phyloP scores from a whole-genome alignment of 1,140 invertebrate species.

The Caenorhabditis brenneri region DNA sequence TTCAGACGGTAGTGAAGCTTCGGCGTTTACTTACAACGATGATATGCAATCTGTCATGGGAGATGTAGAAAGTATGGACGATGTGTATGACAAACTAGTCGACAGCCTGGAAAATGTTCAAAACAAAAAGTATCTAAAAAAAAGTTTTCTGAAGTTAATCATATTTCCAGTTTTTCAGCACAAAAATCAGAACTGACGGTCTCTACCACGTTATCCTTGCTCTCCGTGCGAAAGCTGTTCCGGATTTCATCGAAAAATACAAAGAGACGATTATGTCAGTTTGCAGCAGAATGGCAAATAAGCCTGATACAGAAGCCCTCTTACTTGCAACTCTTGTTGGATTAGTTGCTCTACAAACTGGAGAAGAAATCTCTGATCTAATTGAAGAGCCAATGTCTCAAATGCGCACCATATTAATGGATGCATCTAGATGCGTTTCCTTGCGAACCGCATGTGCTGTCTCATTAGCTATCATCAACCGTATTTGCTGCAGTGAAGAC shows the following conservation, averaged over 20 bases:
- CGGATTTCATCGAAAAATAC: slow-evolving; percentile 6
- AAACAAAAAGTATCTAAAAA: slow-evolving; percentile 46
- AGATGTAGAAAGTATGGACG: slow-evolving; percentile 43
- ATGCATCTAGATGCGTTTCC: not conserved
- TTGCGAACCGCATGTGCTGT: slow-evolving; percentile 21
- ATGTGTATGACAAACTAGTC: slow-evolving; percentile 37
- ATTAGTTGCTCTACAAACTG: not conserved
- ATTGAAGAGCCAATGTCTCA: slow-evolving; percentile 10
- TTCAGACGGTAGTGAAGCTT: not conserved
- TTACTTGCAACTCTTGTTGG: not conserved
- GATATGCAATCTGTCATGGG: slow-evolving; percentile 45
- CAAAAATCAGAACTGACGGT: slow-evolving; percentile 21
- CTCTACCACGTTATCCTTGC: slow-evolving; percentile 36
- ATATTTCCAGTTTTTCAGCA: slow-evolving; percentile 33
- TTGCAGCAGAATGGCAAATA: not conserved
- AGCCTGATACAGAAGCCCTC: not conserved
- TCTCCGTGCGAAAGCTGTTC: slow-evolving; percentile 22
- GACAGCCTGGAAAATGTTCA: slow-evolving; percentile 46
- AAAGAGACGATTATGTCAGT: slow-evolving; percentile 26
- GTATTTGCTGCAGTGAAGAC: slow-evolving; percentile 33
- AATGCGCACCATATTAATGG: slow-evolving; percentile 37
- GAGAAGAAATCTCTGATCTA: slow-evolving; percentile 40
- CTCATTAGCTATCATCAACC: not conserved
- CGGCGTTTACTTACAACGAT: slow-evolving; percentile 28
- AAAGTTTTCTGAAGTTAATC: not conserved